Percentiles rank a stretch among this genome's conserved stretches.
These are phyloP conservation scores for Eumaeus atala DNA, from an alignment of 1,140 invertebrate genomes.

Conservation along the genomic window DNA sequence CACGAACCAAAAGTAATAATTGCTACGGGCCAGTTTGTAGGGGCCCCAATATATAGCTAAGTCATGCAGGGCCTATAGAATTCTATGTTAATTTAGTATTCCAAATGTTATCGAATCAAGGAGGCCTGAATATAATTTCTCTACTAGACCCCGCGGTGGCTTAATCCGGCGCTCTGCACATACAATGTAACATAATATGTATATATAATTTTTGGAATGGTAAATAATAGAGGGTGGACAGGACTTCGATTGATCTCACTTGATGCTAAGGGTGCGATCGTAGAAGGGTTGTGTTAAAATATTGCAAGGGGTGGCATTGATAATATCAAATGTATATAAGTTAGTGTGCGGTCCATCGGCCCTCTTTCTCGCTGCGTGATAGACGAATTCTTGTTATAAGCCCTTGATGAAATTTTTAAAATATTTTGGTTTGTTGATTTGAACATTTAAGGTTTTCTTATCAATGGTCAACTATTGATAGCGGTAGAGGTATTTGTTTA, in stretches of 20 bases:
- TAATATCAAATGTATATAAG: constrained; percentile 46
- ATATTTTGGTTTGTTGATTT: too few species aligned
- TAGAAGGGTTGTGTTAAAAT: constrained; percentile 59
- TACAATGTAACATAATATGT: constrained; percentile 14
- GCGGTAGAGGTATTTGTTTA: too few species aligned
- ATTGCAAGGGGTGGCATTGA: constrained; percentile 47
- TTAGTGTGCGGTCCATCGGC: constrained; percentile 18
- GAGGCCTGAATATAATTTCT: too few species aligned
- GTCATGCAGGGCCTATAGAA: too few species aligned
- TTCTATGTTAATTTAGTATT: too few species aligned
- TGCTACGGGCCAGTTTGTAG: too few species aligned
- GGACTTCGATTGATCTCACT: constrained; percentile 56
- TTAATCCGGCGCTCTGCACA: background rate
- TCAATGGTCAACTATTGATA: too few species aligned
- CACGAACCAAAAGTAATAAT: too few species aligned
- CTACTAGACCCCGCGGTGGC: background rate
- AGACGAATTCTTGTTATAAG: constrained; percentile 1
- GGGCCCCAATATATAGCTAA: too few species aligned
- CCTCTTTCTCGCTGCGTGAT: constrained; percentile 11
- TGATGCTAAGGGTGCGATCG: constrained; percentile 40
- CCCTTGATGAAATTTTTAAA: constrained; percentile 4
- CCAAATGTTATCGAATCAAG: too few species aligned
- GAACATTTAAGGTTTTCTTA: too few species aligned
- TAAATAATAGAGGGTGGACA: constrained; percentile 61
- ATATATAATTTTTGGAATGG: constrained; percentile 35